Percentiles rank a stretch among this genome's conserved stretches.
phyloP scores from a whole-genome alignment of 2,113 vertebrate genomes.

The Saimiri boliviensis region DNA sequence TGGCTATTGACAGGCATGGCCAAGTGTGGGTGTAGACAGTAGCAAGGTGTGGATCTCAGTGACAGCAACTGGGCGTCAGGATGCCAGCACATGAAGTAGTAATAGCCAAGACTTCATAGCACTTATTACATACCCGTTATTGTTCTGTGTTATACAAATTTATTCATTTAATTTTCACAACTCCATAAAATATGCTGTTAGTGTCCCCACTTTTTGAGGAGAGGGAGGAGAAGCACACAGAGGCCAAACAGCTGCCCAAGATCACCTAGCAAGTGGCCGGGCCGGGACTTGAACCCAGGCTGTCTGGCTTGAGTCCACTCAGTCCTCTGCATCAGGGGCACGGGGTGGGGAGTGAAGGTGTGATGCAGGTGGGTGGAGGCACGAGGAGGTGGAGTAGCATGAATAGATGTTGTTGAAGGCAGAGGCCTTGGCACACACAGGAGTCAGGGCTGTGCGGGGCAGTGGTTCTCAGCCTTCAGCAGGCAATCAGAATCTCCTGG shows the following conservation, averaged over 20 bases:
- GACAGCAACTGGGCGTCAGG: background rate
- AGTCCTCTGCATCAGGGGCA: rapidly evolving
- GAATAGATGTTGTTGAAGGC: background rate
- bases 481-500: background rate
- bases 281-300: background rate
- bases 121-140: background rate
- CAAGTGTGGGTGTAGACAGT: background rate
- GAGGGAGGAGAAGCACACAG: background rate
- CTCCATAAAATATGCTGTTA: background rate
- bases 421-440: background rate
- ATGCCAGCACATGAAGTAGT: background rate
- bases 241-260: background rate
- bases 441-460: too few relatives aligned
- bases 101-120: background rate
- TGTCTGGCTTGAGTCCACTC: background rate
- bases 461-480: background rate
- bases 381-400: background rate
- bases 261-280: background rate
- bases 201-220: background rate
- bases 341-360: rapidly evolving
- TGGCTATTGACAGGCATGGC: background rate
- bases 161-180: slow-evolving; percentile 27
- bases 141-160: background rate
- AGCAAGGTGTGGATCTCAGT: background rate
- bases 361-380: background rate